Conservation (phyloP, 2,888 invertebrate species). For the Cordilura impudica region DNA sequence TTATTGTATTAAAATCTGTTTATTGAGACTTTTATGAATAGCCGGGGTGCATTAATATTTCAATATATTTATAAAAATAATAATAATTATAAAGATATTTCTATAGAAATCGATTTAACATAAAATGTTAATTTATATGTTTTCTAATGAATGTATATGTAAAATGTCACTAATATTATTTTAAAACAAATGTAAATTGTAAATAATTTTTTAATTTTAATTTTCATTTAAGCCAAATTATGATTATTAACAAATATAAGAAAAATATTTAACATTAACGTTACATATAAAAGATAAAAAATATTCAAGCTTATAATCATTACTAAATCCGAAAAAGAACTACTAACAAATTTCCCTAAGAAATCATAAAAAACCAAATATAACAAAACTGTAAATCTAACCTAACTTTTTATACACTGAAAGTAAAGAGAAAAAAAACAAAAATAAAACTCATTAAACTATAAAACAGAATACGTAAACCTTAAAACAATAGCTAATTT, state of each 20-base stretch:
- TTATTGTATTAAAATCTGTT: too few species aligned
- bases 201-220: slow-evolving; percentile 44
- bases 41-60: too few species aligned
- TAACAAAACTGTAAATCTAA: slow-evolving; percentile 36
- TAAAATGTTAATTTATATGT: slow-evolving; percentile 24
- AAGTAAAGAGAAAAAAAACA: slow-evolving; percentile 18
- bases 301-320: slow-evolving; percentile 37
- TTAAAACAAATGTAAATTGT: slow-evolving; percentile 52
- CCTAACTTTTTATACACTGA: slow-evolving; percentile 47
- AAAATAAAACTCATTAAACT: slow-evolving; percentile 9
- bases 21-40: too few species aligned
- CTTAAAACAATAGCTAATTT: slow-evolving; percentile 47
- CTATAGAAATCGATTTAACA: slow-evolving; percentile 17
- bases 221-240: slow-evolving; percentile 54
- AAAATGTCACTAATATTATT: slow-evolving; percentile 36
- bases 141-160: slow-evolving; percentile 28
- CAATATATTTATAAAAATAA: not conserved
- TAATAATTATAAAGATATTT: not conserved
- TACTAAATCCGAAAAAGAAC: not conserved
- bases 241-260: not conserved
- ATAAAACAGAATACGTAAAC: slow-evolving; percentile 5
- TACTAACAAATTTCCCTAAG: slow-evolving; percentile 21
- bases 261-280: slow-evolving; percentile 6
- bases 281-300: slow-evolving; percentile 8
- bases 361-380: not conserved